Percentiles rank a stretch among this genome's conserved stretches.
Evolutionary conservation across 2,888 invertebrate genomes (phyloP).

Genomic region (Nezara viridula): DNA sequence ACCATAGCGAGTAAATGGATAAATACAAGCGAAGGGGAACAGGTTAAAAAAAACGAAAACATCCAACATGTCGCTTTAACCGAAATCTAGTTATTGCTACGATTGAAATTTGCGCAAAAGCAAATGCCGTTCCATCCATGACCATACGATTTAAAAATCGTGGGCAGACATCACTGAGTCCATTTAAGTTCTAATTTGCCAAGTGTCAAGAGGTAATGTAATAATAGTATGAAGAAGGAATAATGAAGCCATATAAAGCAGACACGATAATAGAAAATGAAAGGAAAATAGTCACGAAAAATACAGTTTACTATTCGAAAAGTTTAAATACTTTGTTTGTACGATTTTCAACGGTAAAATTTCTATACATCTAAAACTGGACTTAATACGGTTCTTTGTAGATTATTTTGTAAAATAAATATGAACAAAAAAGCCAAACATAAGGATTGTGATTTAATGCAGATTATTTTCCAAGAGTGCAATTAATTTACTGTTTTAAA

Average conservation of each 20-base stretch:
- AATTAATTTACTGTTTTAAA: no score
- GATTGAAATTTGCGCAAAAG: background rate
- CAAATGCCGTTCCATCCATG: background rate
- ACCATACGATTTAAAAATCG: background rate
- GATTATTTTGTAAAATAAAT: no score
- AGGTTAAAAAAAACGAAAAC: background rate
- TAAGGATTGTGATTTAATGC: no score
- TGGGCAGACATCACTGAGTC: background rate
- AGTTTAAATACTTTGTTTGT: no score
- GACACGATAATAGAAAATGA: background rate
- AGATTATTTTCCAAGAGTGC: no score
- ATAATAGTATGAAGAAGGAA: background rate
- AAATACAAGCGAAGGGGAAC: background rate
- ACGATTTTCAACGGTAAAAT: no score
- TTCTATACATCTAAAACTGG: no score
- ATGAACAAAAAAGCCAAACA: no score
- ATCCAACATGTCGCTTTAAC: background rate
- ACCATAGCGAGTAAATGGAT: background rate
- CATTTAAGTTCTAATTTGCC: background rate
- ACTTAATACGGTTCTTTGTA: no score
- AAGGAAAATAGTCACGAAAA: background rate
- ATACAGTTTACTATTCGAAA: no score
- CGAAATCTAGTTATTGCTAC: background rate
- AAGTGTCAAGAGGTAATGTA: background rate
- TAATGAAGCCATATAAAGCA: background rate